Evolutionary conservation across 2,888 invertebrate genomes (phyloP).

Genomic region (Theretra japonica): DNA sequence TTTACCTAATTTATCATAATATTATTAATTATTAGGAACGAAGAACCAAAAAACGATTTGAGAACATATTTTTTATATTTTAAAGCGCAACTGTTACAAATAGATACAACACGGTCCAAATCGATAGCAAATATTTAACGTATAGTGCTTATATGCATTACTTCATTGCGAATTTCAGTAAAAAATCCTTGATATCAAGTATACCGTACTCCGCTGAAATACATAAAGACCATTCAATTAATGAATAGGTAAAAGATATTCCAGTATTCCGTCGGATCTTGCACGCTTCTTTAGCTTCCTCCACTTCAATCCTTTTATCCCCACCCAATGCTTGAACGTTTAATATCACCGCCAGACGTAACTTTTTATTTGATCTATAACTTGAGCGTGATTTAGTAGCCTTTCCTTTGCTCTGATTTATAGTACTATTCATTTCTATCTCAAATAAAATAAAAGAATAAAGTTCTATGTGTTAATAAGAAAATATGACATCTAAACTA

Average conservation of each 20-base stretch:
- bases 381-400: neutral
- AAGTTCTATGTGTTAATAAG: too few species aligned
- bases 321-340: neutral
- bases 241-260: slow-evolving; percentile 3
- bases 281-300: neutral
- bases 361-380: slow-evolving; percentile 2
- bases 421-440: neutral
- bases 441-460: neutral
- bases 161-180: neutral
- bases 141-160: too few species aligned
- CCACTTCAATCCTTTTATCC: slow-evolving; percentile 1
- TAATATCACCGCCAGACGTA: slow-evolving; percentile 6
- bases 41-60: too few species aligned
- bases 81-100: too few species aligned
- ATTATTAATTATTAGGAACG: too few species aligned
- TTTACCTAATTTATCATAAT: too few species aligned
- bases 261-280: slow-evolving; percentile 6
- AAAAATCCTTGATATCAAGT: neutral
- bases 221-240: slow-evolving; percentile 6
- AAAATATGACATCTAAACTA: too few species aligned
- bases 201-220: neutral
- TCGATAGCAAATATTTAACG: too few species aligned
- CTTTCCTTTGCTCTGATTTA: neutral
- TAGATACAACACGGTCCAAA: too few species aligned
- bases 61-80: too few species aligned